Evolutionary conservation across 2,888 invertebrate genomes (phyloP).

Genomic region (Drosophila aldrichi): DNA sequence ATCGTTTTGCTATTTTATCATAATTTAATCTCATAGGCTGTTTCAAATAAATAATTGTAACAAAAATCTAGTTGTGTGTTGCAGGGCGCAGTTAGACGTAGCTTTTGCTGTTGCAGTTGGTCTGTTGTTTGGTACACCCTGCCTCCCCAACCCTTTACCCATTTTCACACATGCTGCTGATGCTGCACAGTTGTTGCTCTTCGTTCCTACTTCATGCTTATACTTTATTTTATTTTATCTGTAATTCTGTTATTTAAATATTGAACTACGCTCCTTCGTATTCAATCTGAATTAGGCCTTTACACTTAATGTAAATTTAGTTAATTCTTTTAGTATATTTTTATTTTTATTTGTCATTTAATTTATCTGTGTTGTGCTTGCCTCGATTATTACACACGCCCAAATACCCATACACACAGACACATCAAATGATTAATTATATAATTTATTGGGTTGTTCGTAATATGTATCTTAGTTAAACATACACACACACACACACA

Average conservation of each 20-base stretch:
- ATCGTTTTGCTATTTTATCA: neutral
- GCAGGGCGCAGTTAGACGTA: constrained; percentile 30
- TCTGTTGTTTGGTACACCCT: constrained; percentile 30
- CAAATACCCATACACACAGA: constrained; percentile 15
- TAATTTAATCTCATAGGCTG: neutral
- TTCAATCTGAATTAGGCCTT: constrained; percentile 32
- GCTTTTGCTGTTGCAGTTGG: constrained; percentile 22
- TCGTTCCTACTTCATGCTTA: constrained; percentile 32
- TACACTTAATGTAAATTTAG: constrained; percentile 35
- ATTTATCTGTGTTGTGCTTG: constrained; percentile 27
- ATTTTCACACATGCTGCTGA: constrained; percentile 25
- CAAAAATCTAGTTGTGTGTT: constrained; percentile 34
- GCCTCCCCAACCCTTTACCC: neutral
- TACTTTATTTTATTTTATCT: neutral
- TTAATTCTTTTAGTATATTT: constrained; percentile 10
- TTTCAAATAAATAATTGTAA: neutral
- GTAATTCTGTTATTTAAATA: constrained; percentile 11
- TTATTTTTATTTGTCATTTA: neutral
- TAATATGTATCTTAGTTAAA: constrained; percentile 31
- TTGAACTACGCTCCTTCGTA: constrained; percentile 14
- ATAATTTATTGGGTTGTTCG: constrained; percentile 37
- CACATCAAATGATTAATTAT: constrained; percentile 26
- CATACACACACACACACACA: constrained; percentile 23
- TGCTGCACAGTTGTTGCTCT: constrained; percentile 31
- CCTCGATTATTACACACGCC: constrained; percentile 35